These are phyloP conservation scores for Lampropteryx suffumata DNA, from an alignment of 2,888 invertebrate species.

Conservation along the genomic window DNA sequence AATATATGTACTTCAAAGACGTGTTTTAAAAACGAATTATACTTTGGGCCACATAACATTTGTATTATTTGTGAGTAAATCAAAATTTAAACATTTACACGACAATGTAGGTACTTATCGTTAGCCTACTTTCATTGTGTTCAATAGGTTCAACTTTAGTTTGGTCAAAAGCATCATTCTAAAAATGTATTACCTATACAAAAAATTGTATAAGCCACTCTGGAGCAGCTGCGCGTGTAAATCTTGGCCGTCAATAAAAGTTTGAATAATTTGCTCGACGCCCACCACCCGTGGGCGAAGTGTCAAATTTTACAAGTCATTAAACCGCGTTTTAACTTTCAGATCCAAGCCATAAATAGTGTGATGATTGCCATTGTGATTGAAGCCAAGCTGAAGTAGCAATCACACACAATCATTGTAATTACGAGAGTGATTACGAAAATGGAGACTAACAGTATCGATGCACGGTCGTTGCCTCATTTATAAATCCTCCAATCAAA, in stretches of 20 bases:
- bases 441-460: conserved; percentile 29
- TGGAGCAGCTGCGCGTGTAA: conserved; percentile 45
- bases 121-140: no score
- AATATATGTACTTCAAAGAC: no score
- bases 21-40: no score
- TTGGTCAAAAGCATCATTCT: no score
- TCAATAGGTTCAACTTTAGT: no score
- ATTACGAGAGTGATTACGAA: conserved; percentile 20
- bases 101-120: no score
- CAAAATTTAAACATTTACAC: no score
- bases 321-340: conserved; percentile 61
- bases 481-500: conserved; percentile 38
- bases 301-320: conserved; percentile 77
- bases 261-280: conserved; percentile 63
- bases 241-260: conserved; percentile 64
- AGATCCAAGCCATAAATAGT: conserved; percentile 50
- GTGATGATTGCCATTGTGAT: conserved; percentile 40
- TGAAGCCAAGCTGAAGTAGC: conserved; percentile 29
- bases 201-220: conserved; percentile 1
- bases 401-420: conserved; percentile 32
- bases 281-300: conserved; percentile 60
- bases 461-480: conserved; percentile 21
- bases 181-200: no score
- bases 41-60: no score
- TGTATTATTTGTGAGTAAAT: no score